Evolutionary conservation across 1,140 invertebrate genomes (phyloP), one percentile per base, ranked within the genome.

Genomic region (Drosophila lini): DNA sequence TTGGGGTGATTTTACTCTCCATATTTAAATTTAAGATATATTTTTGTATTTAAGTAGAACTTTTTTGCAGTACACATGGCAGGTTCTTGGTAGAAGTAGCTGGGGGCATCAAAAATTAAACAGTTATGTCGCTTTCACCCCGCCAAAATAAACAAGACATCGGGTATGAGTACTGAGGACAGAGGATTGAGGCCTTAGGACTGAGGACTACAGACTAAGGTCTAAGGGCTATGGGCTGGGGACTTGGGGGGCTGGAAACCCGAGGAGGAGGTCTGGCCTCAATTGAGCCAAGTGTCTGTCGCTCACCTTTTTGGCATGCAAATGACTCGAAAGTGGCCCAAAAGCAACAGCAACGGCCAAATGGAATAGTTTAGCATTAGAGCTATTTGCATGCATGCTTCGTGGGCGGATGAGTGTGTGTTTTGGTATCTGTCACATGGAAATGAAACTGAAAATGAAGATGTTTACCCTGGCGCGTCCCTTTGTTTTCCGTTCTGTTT

Each of bases 91-190:
- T 1, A 25, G 38, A 38, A 55, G 48, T 47, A 73, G 45, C 80
- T 57, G 44, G 63, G 15, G 58, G 74, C 68, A 78, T 86, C 79
- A 86, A 86, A 85, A 81, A 86, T 86, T 86, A 81, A 85, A 63
- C 82, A 86, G 67, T 73, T 81, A 65, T 81, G 61, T 71, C 78
- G 81, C 74, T 76, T 76, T 78, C 69, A 68, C 60, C 52, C 78
- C 48, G 69, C 64, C 80, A 61, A 78, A 38, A 41, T 75, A 85
- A 85, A 85, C 81, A 85, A 81, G 74, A 78, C 74, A 68, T 77
- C 50, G 25, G 7, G 47, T 22, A 28, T 42, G 10, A 22, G 50
- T 34, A 61, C 22, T 19, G 40, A 34, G 65, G 45, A 55, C 32
- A 15, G 32, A 10, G 32, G 15, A 32, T 45, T 32, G 28, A 47